These are phyloP conservation scores for Apeltes quadracus DNA, from an alignment of 2,113 vertebrate species.

Conservation along the genomic window DNA sequence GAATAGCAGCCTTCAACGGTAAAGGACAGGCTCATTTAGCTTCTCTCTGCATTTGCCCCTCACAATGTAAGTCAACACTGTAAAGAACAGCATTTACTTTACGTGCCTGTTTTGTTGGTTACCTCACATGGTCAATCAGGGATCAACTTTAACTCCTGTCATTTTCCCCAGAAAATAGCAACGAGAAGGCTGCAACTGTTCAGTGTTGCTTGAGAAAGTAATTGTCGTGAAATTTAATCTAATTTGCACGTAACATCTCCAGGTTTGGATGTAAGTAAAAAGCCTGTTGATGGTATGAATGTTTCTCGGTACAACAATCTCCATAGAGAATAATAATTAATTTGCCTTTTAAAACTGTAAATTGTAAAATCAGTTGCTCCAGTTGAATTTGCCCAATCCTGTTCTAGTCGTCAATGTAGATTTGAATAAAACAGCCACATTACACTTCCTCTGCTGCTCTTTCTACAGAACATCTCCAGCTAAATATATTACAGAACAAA, in stretches of 20 bases:
- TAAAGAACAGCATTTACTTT: not conserved
- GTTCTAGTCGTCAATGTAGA: not conserved
- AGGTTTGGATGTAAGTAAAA: conserved; percentile 20
- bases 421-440: not conserved
- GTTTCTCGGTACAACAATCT: conserved; percentile 10
- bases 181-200: not conserved
- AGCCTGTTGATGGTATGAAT: conserved; percentile 11
- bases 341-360: not conserved
- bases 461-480: not conserved
- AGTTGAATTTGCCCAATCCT: not conserved
- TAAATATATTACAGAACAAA: conserved; percentile 33
- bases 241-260: not conserved
- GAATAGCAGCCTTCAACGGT: conserved; percentile 4
- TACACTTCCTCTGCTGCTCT: not conserved
- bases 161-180: not conserved
- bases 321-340: not conserved
- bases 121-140: not conserved
- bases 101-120: not conserved
- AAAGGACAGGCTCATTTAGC: not conserved
- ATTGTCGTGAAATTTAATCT: conserved; percentile 13
- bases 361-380: not conserved
- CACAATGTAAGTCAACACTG: not conserved
- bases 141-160: conserved; percentile 17
- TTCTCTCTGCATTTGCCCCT: not conserved
- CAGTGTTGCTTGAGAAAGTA: conserved; percentile 11